A percentile compares a stretch with the other conserved stretches of the same genome.
phyloP scores from a whole-genome alignment of 2,888 invertebrate genomes.

The Acleris emargana region DNA sequence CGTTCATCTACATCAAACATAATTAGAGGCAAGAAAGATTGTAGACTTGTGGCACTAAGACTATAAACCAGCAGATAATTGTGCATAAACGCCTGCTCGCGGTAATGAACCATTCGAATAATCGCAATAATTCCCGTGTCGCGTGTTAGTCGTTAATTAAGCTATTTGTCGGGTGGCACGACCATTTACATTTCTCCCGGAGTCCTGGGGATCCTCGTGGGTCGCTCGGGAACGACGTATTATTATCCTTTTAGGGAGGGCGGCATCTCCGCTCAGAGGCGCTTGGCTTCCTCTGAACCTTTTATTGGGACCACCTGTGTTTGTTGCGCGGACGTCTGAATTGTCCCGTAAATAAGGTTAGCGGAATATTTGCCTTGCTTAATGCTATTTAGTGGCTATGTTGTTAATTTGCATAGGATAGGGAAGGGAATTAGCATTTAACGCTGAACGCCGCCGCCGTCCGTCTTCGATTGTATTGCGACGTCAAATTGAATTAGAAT shows the following conservation, averaged over 20 bases:
- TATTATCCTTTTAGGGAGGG: constrained; percentile 83
- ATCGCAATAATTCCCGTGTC: constrained; percentile 70
- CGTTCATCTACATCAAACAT: constrained; percentile 44
- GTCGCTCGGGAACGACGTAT: constrained; percentile 77
- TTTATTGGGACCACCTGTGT: constrained; percentile 82
- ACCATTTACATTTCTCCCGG: constrained; percentile 80
- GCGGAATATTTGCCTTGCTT: constrained; percentile 74
- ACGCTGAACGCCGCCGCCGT: constrained; percentile 58
- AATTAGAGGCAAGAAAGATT: constrained; percentile 51
- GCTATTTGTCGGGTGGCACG: constrained; percentile 79
- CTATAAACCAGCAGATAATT: constrained; percentile 50
- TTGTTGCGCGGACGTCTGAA: constrained; percentile 78
- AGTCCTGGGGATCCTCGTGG: constrained; percentile 66
- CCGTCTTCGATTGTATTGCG: constrained; percentile 55
- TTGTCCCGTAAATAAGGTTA: constrained; percentile 82
- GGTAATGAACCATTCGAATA: constrained; percentile 63
- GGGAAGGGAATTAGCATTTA: constrained; percentile 74
- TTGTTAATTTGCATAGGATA: constrained; percentile 71
- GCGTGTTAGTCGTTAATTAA: constrained; percentile 81
- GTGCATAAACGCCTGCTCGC: constrained; percentile 45
- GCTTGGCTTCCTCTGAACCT: constrained; percentile 70
- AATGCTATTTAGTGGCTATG: constrained; percentile 75
- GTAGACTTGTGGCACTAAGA: constrained; percentile 49
- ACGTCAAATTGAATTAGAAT: constrained; percentile 56
- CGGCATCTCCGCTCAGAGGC: constrained; percentile 74